phyloP scores from a whole-genome alignment of 2,888 invertebrate genomes.

The Silvanus unidentatus region DNA sequence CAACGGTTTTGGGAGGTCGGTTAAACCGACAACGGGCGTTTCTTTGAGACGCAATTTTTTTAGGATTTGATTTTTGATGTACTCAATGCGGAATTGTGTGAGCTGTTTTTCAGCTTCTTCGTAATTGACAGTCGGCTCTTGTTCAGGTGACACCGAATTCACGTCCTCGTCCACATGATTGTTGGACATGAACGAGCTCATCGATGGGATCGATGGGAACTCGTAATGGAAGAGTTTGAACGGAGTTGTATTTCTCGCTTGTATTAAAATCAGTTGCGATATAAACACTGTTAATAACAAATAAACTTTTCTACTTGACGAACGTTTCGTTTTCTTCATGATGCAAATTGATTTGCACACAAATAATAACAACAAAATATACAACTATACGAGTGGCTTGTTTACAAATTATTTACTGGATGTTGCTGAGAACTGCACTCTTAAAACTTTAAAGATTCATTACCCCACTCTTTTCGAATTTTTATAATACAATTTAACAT shows the following conservation, averaged over 20 bases:
- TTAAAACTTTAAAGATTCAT: slow-evolving; percentile 41
- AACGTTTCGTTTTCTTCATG: slow-evolving; percentile 15
- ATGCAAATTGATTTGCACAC: not conserved
- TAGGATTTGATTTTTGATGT: slow-evolving; percentile 78
- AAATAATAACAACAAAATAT: slow-evolving; percentile 1
- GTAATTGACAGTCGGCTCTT: slow-evolving; percentile 25
- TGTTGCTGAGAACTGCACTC: slow-evolving; percentile 38
- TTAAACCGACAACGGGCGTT: slow-evolving; percentile 61
- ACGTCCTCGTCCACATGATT: slow-evolving; percentile 30
- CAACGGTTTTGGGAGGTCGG: slow-evolving; percentile 68
- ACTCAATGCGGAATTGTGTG: slow-evolving; percentile 71
- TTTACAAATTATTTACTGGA: slow-evolving; percentile 36
- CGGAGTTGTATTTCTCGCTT: slow-evolving; percentile 14
- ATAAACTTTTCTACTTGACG: slow-evolving; percentile 2
- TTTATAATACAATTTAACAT: not conserved
- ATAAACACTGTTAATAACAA: slow-evolving; percentile 26
- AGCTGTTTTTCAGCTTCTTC: slow-evolving; percentile 50
- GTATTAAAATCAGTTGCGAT: slow-evolving; percentile 11
- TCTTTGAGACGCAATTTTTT: slow-evolving; percentile 72
- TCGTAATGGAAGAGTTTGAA: slow-evolving; percentile 10
- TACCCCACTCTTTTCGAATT: slow-evolving; percentile 41
- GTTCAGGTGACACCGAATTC: slow-evolving; percentile 13
- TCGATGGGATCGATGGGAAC: slow-evolving; percentile 6
- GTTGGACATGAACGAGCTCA: no score
- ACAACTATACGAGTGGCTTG: slow-evolving; percentile 28